A percentile compares a stretch with the other conserved stretches of the same genome.
phyloP scores from a whole-genome alignment of 2,888 invertebrate species.

The Andrena flavipes region DNA sequence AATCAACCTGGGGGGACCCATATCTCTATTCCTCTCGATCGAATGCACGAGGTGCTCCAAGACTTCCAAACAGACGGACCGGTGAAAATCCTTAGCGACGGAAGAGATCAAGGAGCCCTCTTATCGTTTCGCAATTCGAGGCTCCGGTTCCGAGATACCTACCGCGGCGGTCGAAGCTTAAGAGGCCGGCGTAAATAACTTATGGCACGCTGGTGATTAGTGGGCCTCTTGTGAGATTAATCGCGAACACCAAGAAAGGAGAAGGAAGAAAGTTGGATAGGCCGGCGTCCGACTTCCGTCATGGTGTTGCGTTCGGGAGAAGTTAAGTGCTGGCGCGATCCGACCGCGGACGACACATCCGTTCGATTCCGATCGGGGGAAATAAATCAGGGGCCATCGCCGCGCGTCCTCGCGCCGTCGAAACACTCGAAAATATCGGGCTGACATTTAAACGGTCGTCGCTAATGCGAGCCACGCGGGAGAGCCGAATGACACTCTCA shows the following conservation, averaged over 20 bases:
- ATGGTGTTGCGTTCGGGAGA: neutral
- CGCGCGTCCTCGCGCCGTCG: slow-evolving; percentile 38
- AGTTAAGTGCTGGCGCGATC: slow-evolving; percentile 40
- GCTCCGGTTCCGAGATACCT: too few relatives aligned
- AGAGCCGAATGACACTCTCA: slow-evolving; percentile 79
- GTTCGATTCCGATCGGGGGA: slow-evolving; percentile 71
- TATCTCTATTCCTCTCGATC: neutral
- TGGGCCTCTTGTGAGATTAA: neutral
- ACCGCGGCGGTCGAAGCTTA: too few relatives aligned
- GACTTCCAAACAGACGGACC: neutral
- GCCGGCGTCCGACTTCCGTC: neutral
- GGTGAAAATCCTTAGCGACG: neutral
- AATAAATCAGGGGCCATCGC: slow-evolving; percentile 70
- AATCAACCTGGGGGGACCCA: neutral
- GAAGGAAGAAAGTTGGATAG: neutral
- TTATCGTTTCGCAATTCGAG: too few relatives aligned
- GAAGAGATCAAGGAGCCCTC: neutral
- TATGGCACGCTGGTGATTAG: too few relatives aligned
- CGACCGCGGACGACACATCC: slow-evolving; percentile 36
- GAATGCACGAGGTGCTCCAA: neutral
- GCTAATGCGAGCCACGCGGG: slow-evolving; percentile 74
- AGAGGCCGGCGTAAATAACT: too few relatives aligned
- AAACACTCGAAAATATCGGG: slow-evolving; percentile 69
- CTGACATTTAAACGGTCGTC: slow-evolving; percentile 74
- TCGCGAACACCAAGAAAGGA: neutral